These are phyloP conservation scores for Climacteris rufus DNA, from an alignment of 2,113 vertebrate genomes.

Conservation along the genomic window DNA sequence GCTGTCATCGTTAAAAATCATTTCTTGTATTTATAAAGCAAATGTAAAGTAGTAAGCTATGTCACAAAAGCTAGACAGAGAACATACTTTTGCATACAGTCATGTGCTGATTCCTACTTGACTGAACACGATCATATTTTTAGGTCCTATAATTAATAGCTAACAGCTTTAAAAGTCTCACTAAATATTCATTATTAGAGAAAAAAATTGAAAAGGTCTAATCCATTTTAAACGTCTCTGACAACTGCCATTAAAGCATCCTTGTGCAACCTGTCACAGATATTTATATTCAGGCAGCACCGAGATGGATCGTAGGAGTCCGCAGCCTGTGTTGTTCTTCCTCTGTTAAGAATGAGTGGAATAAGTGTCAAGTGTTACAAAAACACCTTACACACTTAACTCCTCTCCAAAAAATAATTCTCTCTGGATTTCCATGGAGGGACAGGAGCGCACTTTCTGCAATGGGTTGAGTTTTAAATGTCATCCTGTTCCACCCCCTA, in stretches of 20 bases:
- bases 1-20: neutral
- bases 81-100: neutral
- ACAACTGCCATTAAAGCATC: slow-evolving; percentile 58
- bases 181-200: slow-evolving; percentile 26
- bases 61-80: neutral
- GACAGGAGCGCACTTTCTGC: neutral
- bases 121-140: slow-evolving; percentile 8
- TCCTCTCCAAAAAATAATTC: neutral
- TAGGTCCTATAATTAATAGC: slow-evolving; percentile 54
- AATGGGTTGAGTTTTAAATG: neutral
- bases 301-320: neutral
- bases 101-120: neutral
- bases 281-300: slow-evolving; percentile 49
- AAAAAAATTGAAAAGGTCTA: slow-evolving; percentile 11
- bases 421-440: fast-evolving
- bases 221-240: slow-evolving; percentile 48
- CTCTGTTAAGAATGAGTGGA: neutral
- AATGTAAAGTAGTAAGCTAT: neutral
- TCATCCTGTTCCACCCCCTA: fast-evolving
- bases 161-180: slow-evolving; percentile 33
- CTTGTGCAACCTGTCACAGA: slow-evolving; percentile 35
- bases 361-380: neutral
- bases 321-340: neutral
- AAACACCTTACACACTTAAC: neutral
- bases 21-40: neutral